Evolutionary conservation across 2,888 invertebrate genomes (phyloP).

Genomic region (Uloborus plumipes): DNA sequence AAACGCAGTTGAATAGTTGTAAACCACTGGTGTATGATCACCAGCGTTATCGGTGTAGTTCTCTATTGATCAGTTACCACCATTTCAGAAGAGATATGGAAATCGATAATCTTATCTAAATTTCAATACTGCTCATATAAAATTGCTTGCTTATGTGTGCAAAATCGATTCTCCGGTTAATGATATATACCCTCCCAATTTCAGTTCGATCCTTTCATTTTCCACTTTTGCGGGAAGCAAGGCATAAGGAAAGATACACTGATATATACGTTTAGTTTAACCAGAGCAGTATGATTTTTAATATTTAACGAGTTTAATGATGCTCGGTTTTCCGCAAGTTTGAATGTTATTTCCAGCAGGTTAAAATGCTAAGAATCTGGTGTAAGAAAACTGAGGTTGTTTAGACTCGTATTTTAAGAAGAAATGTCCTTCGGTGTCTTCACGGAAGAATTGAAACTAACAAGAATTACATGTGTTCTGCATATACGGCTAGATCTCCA

Average conservation of each 20-base stretch:
- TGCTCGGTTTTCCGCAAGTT: too few relatives aligned
- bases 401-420: too few relatives aligned
- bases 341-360: too few relatives aligned
- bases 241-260: not conserved
- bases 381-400: too few relatives aligned
- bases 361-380: too few relatives aligned
- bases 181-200: conserved; percentile 37
- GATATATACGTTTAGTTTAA: too few relatives aligned
- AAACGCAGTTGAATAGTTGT: conserved; percentile 23
- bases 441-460: too few relatives aligned
- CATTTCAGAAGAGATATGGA: conserved; percentile 41
- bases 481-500: too few relatives aligned
- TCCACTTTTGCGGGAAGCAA: conserved; percentile 4
- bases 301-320: too few relatives aligned
- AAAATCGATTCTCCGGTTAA: conserved; percentile 32
- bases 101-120: conserved; percentile 48
- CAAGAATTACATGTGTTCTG: too few relatives aligned
- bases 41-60: conserved; percentile 31
- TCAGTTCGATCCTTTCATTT: conserved; percentile 19
- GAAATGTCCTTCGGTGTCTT: too few relatives aligned
- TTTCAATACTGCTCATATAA: conserved; percentile 51
- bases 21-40: conserved; percentile 1
- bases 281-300: too few relatives aligned
- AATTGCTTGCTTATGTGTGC: conserved; percentile 20
- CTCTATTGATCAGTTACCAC: conserved; percentile 35